Conservation (phyloP, 2,888 invertebrate genomes). For the Caenorhabditis panamensis region DNA sequence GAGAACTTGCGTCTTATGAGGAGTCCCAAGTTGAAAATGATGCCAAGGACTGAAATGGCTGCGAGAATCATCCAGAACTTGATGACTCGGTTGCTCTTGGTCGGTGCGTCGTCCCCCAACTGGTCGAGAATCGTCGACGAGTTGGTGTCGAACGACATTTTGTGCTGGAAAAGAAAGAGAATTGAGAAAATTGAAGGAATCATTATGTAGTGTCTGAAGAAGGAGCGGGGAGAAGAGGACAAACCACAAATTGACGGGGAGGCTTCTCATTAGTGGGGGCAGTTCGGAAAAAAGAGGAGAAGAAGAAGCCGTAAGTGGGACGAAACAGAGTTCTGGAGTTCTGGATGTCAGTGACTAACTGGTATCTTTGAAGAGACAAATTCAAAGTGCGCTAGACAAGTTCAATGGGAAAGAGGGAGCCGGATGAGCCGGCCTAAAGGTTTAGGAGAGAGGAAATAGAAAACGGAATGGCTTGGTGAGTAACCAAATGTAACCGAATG, state of each 20-base stretch:
- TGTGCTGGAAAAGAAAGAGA: too few relatives aligned
- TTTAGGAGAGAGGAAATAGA: background rate
- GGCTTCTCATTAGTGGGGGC: slow-evolving; percentile 54
- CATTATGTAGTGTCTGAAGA: background rate
- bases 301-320: slow-evolving; percentile 41
- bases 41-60: slow-evolving; percentile 59
- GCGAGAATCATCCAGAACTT: slow-evolving; percentile 63
- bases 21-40: slow-evolving; percentile 59
- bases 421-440: background rate
- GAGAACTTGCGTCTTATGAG: slow-evolving; percentile 54
- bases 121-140: slow-evolving; percentile 40
- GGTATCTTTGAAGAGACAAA: too few relatives aligned
- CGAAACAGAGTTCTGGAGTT: background rate
- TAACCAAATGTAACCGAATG: background rate
- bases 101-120: slow-evolving; percentile 7
- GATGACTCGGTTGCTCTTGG: slow-evolving; percentile 34
- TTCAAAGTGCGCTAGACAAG: background rate
- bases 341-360: background rate
- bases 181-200: slow-evolving; percentile 2
- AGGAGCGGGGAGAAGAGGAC: slow-evolving; percentile 10
- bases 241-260: slow-evolving; percentile 50
- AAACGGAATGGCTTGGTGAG: background rate
- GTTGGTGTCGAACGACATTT: slow-evolving; percentile 51
- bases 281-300: background rate
- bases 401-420: background rate